A percentile compares a stretch with the other conserved stretches of the same genome.
Conservation (phyloP, 2,113 vertebrate genomes). For the Salvator merianae region DNA sequence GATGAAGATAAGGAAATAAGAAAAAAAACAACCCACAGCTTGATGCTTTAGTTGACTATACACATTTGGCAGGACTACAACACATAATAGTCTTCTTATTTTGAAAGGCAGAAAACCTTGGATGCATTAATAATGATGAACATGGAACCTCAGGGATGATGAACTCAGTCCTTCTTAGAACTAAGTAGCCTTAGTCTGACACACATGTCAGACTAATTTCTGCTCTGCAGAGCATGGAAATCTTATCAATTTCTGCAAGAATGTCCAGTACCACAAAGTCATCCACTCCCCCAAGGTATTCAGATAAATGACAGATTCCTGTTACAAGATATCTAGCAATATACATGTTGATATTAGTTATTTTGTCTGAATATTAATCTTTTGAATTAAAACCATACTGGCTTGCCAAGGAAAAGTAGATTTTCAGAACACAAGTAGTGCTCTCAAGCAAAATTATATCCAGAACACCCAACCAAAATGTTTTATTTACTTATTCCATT, state of each 20-base stretch:
- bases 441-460: conserved; percentile 4
- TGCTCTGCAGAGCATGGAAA: not conserved
- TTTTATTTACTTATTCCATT: no score
- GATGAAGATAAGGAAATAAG: not conserved
- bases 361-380: not conserved
- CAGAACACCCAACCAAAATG: not conserved
- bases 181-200: conserved; percentile 21
- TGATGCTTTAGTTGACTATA: conserved; percentile 9
- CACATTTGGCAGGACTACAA: not conserved
- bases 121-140: not conserved
- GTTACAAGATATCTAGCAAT: not conserved
- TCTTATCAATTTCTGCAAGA: not conserved
- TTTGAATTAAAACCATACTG: not conserved
- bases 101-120: not conserved
- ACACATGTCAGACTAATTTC: conserved; percentile 2
- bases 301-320: not conserved
- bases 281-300: not conserved
- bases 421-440: not conserved
- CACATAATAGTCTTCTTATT: conserved; percentile 1
- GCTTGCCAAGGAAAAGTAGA: not conserved
- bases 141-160: not conserved
- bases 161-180: not conserved
- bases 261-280: not conserved
- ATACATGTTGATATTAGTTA: not conserved
- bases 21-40: rapidly evolving